Conservation (phyloP, 2,113 vertebrate species). For the Pithys albifrons region DNA sequence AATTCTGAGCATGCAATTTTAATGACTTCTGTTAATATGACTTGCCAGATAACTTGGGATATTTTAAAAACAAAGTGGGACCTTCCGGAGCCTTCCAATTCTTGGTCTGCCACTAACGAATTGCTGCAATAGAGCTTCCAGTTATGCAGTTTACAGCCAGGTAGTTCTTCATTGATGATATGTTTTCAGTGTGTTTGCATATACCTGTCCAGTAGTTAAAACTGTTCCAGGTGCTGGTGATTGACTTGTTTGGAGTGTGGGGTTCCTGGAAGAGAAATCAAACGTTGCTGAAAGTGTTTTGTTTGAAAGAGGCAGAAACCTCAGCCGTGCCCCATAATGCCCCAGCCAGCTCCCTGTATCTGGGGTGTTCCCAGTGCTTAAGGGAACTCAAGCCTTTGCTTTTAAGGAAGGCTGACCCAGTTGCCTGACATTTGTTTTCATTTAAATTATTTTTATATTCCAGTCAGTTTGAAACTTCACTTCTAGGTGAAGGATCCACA, state of each 20-base stretch:
- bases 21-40: not conserved
- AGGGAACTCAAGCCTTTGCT: not conserved
- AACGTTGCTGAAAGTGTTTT: not conserved
- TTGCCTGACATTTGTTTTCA: not conserved
- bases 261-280: not conserved
- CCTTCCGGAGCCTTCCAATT: not conserved
- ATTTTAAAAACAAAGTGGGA: not conserved
- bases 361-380: not conserved
- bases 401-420: not conserved
- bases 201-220: not conserved
- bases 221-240: not conserved
- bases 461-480: not conserved
- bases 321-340: not conserved
- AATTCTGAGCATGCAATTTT: not conserved
- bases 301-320: not conserved
- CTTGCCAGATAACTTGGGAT: not conserved
- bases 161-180: not conserved
- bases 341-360: not conserved
- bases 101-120: not conserved
- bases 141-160: not conserved
- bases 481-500: not conserved
- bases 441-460: not conserved
- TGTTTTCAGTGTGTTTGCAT: not conserved
- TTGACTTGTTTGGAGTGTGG: not conserved
- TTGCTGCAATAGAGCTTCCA: not conserved